Evolutionary conservation across 2,113 vertebrate genomes (phyloP).

Genomic region (Brienomyrus longianalis): DNA sequence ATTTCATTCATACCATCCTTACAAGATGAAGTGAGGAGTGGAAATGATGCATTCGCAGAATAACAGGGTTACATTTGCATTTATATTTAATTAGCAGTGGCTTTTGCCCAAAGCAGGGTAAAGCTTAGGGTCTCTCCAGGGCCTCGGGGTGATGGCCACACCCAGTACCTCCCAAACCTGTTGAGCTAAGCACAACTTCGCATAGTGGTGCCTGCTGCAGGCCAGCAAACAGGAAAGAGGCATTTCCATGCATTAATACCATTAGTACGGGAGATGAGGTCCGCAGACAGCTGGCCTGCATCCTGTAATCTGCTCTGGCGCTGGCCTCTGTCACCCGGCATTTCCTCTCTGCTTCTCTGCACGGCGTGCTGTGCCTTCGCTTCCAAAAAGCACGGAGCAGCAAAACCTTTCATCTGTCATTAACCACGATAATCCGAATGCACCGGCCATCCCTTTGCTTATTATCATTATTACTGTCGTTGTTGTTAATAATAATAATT

Average conservation of each 20-base stretch:
- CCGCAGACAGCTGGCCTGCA: conserved; percentile 25
- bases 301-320: conserved; percentile 43
- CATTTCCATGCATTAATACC: conserved; percentile 20
- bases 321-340: conserved; percentile 22
- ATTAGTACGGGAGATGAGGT: conserved; percentile 13
- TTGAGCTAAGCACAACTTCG: background rate
- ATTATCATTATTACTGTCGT: background rate
- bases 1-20: background rate
- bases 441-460: background rate
- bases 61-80: background rate
- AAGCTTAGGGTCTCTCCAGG: background rate
- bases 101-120: background rate
- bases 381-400: conserved; percentile 18
- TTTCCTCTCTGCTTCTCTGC: background rate
- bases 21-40: background rate
- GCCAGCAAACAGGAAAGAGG: background rate
- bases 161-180: background rate
- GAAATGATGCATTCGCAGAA: background rate
- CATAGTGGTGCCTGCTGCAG: background rate
- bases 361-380: background rate
- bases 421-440: conserved; percentile 17
- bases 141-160: background rate
- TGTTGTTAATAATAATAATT: background rate
- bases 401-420: conserved; percentile 29
- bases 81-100: background rate